Percentiles rank a stretch among this genome's conserved stretches.
Conservation (phyloP, 2,797 vertebrate species). For the Sylvilagus floridanus region DNA sequence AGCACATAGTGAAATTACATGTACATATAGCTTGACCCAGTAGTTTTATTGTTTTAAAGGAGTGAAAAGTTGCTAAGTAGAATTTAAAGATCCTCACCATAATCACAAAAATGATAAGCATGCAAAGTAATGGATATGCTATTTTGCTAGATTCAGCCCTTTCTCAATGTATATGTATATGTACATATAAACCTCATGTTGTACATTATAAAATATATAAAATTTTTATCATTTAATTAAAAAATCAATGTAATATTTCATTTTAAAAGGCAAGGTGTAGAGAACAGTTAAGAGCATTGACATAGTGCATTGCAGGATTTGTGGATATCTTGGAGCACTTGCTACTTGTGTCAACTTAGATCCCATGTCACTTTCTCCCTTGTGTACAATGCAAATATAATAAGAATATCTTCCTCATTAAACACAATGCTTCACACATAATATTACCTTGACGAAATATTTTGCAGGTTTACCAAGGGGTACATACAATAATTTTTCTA, state of each 20-base stretch:
- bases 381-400: neutral
- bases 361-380: neutral
- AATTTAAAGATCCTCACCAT: neutral
- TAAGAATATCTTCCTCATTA: neutral
- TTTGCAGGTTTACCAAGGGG: neutral
- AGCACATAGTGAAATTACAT: constrained; percentile 11
- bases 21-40: neutral
- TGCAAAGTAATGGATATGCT: neutral
- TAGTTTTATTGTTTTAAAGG: constrained; percentile 39
- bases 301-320: neutral
- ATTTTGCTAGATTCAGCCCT: neutral
- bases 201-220: neutral
- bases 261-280: neutral
- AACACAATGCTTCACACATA: neutral
- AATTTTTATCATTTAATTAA: neutral
- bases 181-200: neutral
- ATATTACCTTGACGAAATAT: constrained; percentile 32
- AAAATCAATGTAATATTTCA: neutral
- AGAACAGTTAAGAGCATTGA: neutral
- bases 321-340: neutral
- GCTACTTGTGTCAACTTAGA: neutral
- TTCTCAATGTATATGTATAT: neutral
- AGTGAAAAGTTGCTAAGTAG: neutral
- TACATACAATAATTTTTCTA: neutral
- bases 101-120: neutral